phyloP scores from a whole-genome alignment of 2,888 invertebrate genomes.

The Adela reaumurella region DNA sequence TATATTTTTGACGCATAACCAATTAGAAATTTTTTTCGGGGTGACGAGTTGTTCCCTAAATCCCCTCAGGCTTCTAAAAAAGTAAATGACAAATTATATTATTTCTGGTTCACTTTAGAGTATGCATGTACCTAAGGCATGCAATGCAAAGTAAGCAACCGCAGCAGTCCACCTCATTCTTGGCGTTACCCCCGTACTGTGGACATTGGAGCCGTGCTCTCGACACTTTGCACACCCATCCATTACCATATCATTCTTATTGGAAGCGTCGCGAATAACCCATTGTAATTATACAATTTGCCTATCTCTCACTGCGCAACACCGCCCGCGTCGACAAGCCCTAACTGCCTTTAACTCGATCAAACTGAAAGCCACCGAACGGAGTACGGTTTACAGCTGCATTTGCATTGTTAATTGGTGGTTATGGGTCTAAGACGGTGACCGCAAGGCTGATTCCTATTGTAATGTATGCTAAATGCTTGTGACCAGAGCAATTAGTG shows the following conservation, averaged over 20 bases:
- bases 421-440: constrained; percentile 26
- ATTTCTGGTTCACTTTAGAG: too few relatives aligned
- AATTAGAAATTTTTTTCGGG: too few relatives aligned
- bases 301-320: constrained; percentile 20
- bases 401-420: constrained; percentile 13
- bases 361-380: constrained; percentile 1
- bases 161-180: too few relatives aligned
- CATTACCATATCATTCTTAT: constrained; percentile 34
- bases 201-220: background rate
- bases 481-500: constrained; percentile 37
- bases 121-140: too few relatives aligned
- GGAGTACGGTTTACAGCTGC: background rate
- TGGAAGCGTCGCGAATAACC: constrained; percentile 25
- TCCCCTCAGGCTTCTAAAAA: too few relatives aligned
- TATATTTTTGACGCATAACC: too few relatives aligned
- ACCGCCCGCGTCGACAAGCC: too few relatives aligned
- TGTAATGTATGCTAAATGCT: constrained; percentile 46
- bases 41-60: too few relatives aligned
- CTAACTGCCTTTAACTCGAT: background rate
- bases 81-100: too few relatives aligned
- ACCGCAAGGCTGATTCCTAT: constrained; percentile 35
- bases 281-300: constrained; percentile 46
- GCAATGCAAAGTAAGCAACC: too few relatives aligned
- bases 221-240: constrained; percentile 15
- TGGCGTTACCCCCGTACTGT: too few relatives aligned